These are phyloP conservation scores for Mobula hypostoma DNA, from an alignment of 2,113 vertebrate genomes.

Conservation along the genomic window DNA sequence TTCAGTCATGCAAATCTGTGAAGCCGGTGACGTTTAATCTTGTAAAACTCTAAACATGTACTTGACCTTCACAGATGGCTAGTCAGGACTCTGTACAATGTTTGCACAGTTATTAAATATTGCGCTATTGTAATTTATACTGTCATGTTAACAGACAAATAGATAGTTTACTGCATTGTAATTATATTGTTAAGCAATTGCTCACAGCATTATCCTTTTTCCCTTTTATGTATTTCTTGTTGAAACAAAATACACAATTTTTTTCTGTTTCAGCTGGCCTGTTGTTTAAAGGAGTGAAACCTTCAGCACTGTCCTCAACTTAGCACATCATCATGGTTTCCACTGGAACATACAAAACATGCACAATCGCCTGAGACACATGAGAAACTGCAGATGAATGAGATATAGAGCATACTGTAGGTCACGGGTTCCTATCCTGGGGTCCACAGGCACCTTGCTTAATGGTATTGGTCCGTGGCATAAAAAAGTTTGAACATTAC, in stretches of 20 bases:
- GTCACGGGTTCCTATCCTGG: too few relatives aligned
- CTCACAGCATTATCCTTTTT: neutral
- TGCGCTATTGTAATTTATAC: conserved; percentile 23
- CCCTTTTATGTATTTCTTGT: neutral
- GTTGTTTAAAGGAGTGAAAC: neutral
- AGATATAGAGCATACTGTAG: too few relatives aligned
- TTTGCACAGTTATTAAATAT: conserved; percentile 33
- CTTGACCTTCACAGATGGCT: conserved; percentile 14
- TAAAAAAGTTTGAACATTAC: too few relatives aligned
- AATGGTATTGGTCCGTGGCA: too few relatives aligned
- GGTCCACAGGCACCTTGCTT: too few relatives aligned
- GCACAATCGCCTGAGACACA: neutral
- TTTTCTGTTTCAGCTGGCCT: neutral
- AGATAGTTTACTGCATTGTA: conserved; percentile 29
- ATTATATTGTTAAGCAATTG: conserved; percentile 29
- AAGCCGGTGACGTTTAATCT: neutral
- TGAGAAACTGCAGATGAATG: too few relatives aligned
- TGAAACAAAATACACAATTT: neutral
- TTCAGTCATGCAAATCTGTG: neutral
- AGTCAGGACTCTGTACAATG: neutral
- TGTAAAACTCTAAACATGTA: neutral
- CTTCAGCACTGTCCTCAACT: neutral
- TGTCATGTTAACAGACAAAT: conserved; percentile 36
- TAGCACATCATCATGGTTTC: neutral
- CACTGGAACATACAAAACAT: neutral